Conservation (phyloP, 92 coral and sea anemone genomes). For the Nematostella vectensis region DNA sequence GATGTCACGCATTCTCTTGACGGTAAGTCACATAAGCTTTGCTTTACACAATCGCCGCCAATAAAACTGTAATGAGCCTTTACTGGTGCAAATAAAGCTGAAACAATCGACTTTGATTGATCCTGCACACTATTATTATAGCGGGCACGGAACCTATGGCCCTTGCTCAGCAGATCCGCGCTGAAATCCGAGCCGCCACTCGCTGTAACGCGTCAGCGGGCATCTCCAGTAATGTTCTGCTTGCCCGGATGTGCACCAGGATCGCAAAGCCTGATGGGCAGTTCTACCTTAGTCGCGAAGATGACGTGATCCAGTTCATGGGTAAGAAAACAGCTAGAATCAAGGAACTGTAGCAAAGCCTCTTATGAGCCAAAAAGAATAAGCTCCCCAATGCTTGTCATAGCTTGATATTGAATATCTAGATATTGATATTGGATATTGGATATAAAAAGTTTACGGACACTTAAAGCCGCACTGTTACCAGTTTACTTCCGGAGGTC, state of each 20-base stretch:
- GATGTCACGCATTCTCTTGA: conserved; percentile 65
- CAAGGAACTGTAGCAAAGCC: no score
- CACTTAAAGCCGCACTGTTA: no score
- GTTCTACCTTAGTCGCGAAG: conserved; percentile 43
- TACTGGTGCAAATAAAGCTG: neutral
- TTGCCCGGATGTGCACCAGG: conserved; percentile 92
- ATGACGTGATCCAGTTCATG: conserved; percentile 54
- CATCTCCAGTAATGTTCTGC: conserved; percentile 57
- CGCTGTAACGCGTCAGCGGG: conserved; percentile 88
- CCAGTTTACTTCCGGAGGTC: no score
- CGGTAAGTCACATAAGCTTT: conserved; percentile 51
- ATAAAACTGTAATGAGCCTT: no score
- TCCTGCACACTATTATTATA: no score
- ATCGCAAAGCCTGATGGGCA: conserved; percentile 91
- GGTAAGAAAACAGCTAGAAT: conserved; percentile 30
- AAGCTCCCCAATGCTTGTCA: no score
- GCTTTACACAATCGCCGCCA: no score
- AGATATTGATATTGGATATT: no score
- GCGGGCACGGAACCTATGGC: conserved; percentile 58
- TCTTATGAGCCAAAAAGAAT: neutral
- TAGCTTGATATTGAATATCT: no score
- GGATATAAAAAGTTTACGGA: no score
- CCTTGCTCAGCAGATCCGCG: conserved; percentile 70
- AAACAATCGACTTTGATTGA: no score
- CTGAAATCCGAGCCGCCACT: conserved; percentile 59